These are phyloP conservation scores for Dendroctonus valens DNA, from an alignment of 1,140 invertebrate species.

Conservation along the genomic window DNA sequence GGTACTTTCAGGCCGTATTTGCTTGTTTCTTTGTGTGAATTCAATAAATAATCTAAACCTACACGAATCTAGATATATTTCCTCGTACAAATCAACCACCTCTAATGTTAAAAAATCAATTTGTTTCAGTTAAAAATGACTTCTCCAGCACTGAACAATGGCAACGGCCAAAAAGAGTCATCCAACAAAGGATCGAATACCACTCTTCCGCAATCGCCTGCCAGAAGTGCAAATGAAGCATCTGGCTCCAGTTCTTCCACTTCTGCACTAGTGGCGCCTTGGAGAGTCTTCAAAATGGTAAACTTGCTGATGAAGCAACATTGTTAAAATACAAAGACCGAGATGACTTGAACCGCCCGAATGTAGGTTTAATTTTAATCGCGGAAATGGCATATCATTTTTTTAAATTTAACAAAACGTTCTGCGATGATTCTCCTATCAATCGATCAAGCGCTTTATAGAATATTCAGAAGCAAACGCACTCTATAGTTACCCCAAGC, in stretches of 20 bases:
- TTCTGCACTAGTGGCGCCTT: slow-evolving; percentile 51
- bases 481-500: too few relatives aligned
- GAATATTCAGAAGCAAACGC: not conserved
- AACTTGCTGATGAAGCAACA: slow-evolving; percentile 58
- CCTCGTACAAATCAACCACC: too few relatives aligned
- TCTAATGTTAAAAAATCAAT: too few relatives aligned
- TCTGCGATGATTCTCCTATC: not conserved
- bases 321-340: slow-evolving; percentile 48
- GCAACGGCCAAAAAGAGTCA: slow-evolving; percentile 42
- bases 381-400: not conserved
- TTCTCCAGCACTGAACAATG: slow-evolving; percentile 47
- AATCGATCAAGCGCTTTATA: not conserved
- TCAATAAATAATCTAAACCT: too few relatives aligned
- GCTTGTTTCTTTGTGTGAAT: too few relatives aligned
- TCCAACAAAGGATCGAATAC: slow-evolving; percentile 38
- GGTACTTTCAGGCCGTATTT: too few relatives aligned
- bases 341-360: too few relatives aligned
- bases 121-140: slow-evolving; percentile 43
- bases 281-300: slow-evolving; percentile 57
- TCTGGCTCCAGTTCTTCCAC: slow-evolving; percentile 35
- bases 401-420: not conserved
- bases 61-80: too few relatives aligned
- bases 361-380: too few relatives aligned
- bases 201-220: slow-evolving; percentile 32
- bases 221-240: slow-evolving; percentile 13